Conservation (phyloP, 2,888 invertebrate species). For the Chymomyza amoena region DNA sequence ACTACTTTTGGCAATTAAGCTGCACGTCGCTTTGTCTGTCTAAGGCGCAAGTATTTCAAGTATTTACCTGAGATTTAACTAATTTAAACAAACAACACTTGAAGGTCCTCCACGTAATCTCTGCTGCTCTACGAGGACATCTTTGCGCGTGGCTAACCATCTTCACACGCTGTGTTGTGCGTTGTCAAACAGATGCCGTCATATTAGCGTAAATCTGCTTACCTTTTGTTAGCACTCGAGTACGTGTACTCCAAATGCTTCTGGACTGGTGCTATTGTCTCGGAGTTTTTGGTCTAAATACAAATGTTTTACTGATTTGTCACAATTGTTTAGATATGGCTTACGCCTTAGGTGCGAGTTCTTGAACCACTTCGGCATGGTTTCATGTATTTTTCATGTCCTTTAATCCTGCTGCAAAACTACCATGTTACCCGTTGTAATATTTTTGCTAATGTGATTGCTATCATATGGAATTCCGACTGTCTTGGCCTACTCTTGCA, state of each 20-base stretch:
- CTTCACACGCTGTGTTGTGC: conserved; percentile 1
- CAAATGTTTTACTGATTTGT: conserved; percentile 57
- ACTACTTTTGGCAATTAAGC: conserved; percentile 53
- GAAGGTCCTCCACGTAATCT: conserved; percentile 13
- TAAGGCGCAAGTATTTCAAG: conserved; percentile 40
- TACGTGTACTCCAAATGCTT: conserved; percentile 33
- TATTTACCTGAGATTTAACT: conserved; percentile 64
- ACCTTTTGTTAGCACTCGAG: conserved; percentile 62
- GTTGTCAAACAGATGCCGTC: conserved; percentile 66
- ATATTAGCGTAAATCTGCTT: conserved; percentile 72
- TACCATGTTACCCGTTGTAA: conserved; percentile 19
- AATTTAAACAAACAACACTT: conserved; percentile 64
- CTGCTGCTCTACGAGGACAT: background rate
- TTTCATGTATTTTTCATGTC: conserved; percentile 17
- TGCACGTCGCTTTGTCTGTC: conserved; percentile 53
- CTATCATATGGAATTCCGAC: conserved; percentile 36
- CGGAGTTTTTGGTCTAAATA: conserved; percentile 35
- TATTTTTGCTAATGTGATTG: conserved; percentile 63
- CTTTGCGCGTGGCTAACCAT: background rate
- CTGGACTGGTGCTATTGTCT: conserved; percentile 15
- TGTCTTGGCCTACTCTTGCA: background rate
- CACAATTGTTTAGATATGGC: conserved; percentile 42
- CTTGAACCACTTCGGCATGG: conserved; percentile 27
- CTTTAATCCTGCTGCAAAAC: conserved; percentile 68
- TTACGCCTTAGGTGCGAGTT: conserved; percentile 55